Evolutionary conservation across 2,888 invertebrate species (phyloP), one percentile per base, ranked within the genome.

Genomic region (Diarsia rubi): DNA sequence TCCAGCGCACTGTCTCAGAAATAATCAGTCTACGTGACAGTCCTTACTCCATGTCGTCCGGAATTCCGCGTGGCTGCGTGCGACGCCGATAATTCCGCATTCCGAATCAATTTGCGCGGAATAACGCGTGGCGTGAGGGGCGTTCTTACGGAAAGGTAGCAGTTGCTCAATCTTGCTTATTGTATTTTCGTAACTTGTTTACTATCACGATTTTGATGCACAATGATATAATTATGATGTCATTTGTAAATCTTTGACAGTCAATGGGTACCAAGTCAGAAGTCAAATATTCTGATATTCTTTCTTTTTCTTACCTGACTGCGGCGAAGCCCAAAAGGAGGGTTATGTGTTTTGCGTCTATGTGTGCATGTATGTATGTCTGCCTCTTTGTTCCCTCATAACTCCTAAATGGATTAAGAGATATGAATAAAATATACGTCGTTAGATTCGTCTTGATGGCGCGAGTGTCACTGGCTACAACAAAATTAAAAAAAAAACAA

Each of bases 21-120:
- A 67, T 69, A 84, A 84, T 68, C 85, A 77, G 64, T 19, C 37
- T 72, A 69, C 82, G 82, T 81, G 82, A 73, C 78, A 60, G 54
- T 77, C 84, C 81, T 82, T 68, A 70, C 70, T 70, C 67, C 60
- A 75, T 52, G 65, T 79, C 81, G 67, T 63, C 59, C 76, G 86
- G 86, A 87, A 86, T 83, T 81, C 87, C 83, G 71, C 81, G 24
- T 57, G 66, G 65, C 37, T 73, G 83, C 83, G 77, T 74, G 44
- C 63, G 75, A 71, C 73, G 54, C 70, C 67, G 81, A 85, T 85
- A 81, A 87, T 87, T 81, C 80, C 69, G 63, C 73, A 81, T 77
- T 81, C 69, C 63, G 73, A 81, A 76, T 77, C 83, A 81, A 81
- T 85, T 85, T 85, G 71, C 69, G 78, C 74, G 71, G 81, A 78